Percentiles rank a stretch among this genome's conserved stretches.
phyloP scores from a whole-genome alignment of 2,797 vertebrate species.

The Mallotus villosus region DNA sequence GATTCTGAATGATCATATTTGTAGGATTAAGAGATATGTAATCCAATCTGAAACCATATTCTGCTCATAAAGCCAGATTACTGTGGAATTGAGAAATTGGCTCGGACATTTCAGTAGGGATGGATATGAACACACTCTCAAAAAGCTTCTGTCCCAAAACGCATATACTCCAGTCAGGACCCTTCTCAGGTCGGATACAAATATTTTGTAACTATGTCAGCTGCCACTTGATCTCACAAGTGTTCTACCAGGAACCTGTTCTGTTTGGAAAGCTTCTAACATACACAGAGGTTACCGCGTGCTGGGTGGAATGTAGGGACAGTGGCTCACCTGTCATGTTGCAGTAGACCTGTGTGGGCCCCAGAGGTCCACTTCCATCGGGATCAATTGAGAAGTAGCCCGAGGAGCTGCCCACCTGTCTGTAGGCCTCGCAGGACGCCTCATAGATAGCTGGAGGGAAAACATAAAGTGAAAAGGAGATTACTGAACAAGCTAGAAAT shows the following conservation, averaged over 20 bases:
- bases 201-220: too few species aligned
- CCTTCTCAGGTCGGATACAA: too few species aligned
- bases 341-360: constrained; percentile 78
- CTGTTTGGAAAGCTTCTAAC: too few species aligned
- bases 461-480: not conserved
- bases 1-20: not conserved
- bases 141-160: not conserved
- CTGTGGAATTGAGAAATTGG: not conserved
- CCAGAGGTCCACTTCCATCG: constrained; percentile 80
- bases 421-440: constrained; percentile 81
- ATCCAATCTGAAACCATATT: constrained; percentile 3
- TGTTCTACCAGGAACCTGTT: too few species aligned
- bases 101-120: not conserved
- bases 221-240: too few species aligned
- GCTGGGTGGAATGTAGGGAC: not conserved
- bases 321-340: constrained; percentile 82
- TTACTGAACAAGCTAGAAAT: too few species aligned
- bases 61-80: constrained; percentile 1
- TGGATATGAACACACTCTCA: not conserved
- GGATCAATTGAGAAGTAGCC: constrained; percentile 81
- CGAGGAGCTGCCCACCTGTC: constrained; percentile 76
- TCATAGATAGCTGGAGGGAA: constrained; percentile 77
- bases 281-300: too few species aligned
- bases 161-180: not conserved
- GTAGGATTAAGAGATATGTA: constrained; percentile 12